phyloP scores from a whole-genome alignment of 2,888 invertebrate genomes.

The Tipula confusa region DNA sequence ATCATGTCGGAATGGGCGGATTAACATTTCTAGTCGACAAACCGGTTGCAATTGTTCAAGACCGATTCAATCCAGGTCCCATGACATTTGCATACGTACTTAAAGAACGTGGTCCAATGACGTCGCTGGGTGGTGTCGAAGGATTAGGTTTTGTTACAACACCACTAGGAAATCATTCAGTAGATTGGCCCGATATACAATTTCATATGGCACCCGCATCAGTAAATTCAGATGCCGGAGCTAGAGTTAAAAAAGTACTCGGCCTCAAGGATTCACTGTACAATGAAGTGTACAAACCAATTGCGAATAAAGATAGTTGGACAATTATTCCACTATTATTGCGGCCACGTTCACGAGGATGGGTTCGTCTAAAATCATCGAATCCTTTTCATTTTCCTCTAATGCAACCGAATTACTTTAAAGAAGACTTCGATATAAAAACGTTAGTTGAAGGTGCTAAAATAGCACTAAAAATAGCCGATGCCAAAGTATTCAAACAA shows the following conservation, averaged over 20 bases:
- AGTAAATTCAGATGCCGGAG: conserved; percentile 73
- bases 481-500: conserved; percentile 72
- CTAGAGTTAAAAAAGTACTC: conserved; percentile 68
- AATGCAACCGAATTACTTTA: conserved; percentile 90
- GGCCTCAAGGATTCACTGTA: conserved; percentile 77
- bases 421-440: conserved; percentile 70
- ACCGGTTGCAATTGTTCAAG: conserved; percentile 77
- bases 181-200: conserved; percentile 82
- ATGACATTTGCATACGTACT: conserved; percentile 76
- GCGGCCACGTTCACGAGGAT: conserved; percentile 74
- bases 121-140: conserved; percentile 81
- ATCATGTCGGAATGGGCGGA: conserved; percentile 84
- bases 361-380: conserved; percentile 66
- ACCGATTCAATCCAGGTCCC: conserved; percentile 69
- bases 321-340: conserved; percentile 81
- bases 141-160: conserved; percentile 84
- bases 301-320: conserved; percentile 68
- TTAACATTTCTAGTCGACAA: conserved; percentile 62
- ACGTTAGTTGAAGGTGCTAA: conserved; percentile 81
- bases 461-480: conserved; percentile 66
- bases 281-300: conserved; percentile 73
- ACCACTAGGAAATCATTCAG: conserved; percentile 70
- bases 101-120: conserved; percentile 78
- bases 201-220: conserved; percentile 92
- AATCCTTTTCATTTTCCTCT: conserved; percentile 84